These are phyloP conservation scores for Anomalospiza imberbis DNA, from an alignment of 2,797 vertebrate species.

Conservation along the genomic window DNA sequence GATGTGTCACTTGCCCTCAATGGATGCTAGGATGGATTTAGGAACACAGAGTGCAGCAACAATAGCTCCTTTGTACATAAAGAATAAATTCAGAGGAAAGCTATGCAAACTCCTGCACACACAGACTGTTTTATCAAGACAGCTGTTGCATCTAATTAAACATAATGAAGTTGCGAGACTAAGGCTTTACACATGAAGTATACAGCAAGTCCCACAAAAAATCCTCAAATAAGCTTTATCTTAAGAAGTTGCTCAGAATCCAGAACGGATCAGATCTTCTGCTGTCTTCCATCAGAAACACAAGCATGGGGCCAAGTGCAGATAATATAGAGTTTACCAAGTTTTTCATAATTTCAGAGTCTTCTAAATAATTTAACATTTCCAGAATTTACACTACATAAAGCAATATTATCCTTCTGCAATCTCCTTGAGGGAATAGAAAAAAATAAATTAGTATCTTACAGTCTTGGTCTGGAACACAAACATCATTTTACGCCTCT, in stretches of 20 bases:
- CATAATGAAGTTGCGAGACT: not conserved
- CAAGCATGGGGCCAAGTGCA: not conserved
- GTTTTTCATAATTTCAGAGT: not conserved
- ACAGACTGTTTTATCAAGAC: conserved; percentile 17
- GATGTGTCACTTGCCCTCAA: not conserved
- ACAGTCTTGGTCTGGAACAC: not conserved
- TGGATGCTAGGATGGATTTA: not conserved
- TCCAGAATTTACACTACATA: not conserved
- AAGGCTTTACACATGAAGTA: not conserved
- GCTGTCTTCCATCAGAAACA: not conserved
- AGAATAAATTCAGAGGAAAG: not conserved
- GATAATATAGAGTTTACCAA: not conserved
- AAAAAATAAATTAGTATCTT: not conserved
- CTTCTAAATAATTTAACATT: not conserved
- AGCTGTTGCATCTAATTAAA: conserved; percentile 28
- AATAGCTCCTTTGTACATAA: conserved; percentile 23
- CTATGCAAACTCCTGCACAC: not conserved
- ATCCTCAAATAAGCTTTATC: not conserved
- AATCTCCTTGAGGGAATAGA: not conserved
- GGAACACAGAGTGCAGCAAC: not conserved
- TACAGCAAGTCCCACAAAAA: not conserved
- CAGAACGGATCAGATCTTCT: not conserved
- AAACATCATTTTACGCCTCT: not conserved
- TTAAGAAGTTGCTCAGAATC: not conserved
- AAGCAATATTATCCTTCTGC: not conserved